Evolutionary conservation across 2,113 vertebrate genomes (phyloP).

Genomic region (Nerophis ophidion): DNA sequence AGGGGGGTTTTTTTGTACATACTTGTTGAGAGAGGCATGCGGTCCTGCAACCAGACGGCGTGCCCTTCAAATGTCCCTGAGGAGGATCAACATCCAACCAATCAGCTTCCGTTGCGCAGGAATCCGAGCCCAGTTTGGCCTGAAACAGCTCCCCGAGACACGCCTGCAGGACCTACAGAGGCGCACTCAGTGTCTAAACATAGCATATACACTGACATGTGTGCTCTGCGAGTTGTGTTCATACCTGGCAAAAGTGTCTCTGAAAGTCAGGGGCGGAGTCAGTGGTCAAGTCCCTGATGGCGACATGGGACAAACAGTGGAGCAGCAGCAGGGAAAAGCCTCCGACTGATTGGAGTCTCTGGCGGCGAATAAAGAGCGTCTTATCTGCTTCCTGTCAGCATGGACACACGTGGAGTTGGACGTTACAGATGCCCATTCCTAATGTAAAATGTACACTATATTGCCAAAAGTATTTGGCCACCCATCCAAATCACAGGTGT

Average conservation of each 20-base stretch:
- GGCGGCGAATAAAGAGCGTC: slow-evolving; percentile 73
- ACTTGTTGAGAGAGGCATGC: slow-evolving; percentile 69
- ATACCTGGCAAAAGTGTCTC: slow-evolving; percentile 80
- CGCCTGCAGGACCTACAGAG: slow-evolving; percentile 69
- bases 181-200: not conserved
- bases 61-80: slow-evolving; percentile 22
- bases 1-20: slow-evolving; percentile 23
- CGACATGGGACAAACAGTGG: slow-evolving; percentile 77
- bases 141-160: slow-evolving; percentile 75
- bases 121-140: slow-evolving; percentile 48
- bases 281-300: slow-evolving; percentile 55
- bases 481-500: no score
- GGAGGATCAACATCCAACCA: slow-evolving; percentile 24
- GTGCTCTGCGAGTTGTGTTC: not conserved
- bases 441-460: no score
- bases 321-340: slow-evolving; percentile 79
- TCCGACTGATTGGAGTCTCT: slow-evolving; percentile 76
- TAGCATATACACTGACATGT: not conserved
- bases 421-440: not conserved
- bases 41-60: slow-evolving; percentile 21
- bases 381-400: slow-evolving; percentile 65
- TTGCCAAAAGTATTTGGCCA: no score
- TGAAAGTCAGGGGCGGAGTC: slow-evolving; percentile 73
- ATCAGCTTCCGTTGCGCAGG: slow-evolving; percentile 39
- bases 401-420: not conserved